A percentile compares a stretch with the other conserved stretches of the same genome.
phyloP scores from a whole-genome alignment of 2,797 vertebrate genomes.

The Glyptemys insculpta region DNA sequence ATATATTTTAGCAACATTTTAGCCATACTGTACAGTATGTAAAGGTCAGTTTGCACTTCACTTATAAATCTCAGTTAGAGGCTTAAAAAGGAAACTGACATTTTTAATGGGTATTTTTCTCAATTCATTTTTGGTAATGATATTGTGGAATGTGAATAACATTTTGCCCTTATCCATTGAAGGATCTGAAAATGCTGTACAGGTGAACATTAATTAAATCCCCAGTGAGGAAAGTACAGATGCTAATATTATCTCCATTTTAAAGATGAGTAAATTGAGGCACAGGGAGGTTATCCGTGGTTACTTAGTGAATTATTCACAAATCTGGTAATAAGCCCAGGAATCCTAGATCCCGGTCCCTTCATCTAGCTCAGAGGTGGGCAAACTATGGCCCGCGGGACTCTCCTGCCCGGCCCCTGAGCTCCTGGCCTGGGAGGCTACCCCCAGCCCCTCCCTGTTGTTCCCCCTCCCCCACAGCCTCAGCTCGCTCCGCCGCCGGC shows the following conservation, averaged over 20 bases:
- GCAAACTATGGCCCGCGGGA: too few relatives aligned
- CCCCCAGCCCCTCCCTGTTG: too few relatives aligned
- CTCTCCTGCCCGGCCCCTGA: too few relatives aligned
- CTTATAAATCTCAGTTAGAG: conserved; percentile 58
- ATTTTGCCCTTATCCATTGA: conserved; percentile 58
- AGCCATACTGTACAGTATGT: conserved; percentile 41
- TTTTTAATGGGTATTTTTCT: conserved; percentile 24
- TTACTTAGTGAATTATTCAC: conserved; percentile 22
- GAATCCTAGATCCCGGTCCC: background rate
- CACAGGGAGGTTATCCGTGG: background rate
- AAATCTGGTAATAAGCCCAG: background rate
- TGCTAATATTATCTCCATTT: conserved; percentile 1
- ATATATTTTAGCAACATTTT: conserved; percentile 18
- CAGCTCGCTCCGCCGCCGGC: too few relatives aligned
- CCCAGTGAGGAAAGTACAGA: background rate
- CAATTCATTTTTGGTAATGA: conserved; percentile 39
- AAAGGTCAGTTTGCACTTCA: conserved; percentile 76
- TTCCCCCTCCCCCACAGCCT: too few relatives aligned
- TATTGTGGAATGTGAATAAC: conserved; percentile 43
- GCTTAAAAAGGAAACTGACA: conserved; percentile 26
- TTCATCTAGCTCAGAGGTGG: background rate
- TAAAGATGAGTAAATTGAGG: conserved; percentile 4
- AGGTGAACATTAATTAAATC: conserved; percentile 45
- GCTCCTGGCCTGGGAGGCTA: too few relatives aligned
- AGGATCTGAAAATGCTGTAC: conserved; percentile 46